phyloP scores from a whole-genome alignment of 2,888 invertebrate species.

The Morinoia aosen region DNA sequence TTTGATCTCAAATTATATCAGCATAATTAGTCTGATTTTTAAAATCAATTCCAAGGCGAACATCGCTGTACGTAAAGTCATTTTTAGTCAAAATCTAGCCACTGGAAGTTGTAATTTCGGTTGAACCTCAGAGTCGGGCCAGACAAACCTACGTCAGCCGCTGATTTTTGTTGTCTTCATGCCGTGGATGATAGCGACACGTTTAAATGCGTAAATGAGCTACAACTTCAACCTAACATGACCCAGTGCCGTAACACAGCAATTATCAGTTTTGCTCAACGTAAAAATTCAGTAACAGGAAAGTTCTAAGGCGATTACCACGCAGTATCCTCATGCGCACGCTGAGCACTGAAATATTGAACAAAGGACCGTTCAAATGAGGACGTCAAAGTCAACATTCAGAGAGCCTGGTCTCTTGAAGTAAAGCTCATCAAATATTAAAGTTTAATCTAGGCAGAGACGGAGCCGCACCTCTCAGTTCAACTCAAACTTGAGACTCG shows the following conservation, averaged over 20 bases:
- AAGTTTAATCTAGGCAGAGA: constrained; percentile 22
- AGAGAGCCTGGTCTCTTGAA: not conserved
- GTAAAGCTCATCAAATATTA: constrained; percentile 25
- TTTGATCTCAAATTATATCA: too few species aligned
- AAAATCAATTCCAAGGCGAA: too few species aligned
- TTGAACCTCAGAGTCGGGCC: too few species aligned
- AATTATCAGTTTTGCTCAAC: not conserved
- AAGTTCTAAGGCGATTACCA: not conserved
- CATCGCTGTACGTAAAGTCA: too few species aligned
- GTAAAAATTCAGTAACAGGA: not conserved
- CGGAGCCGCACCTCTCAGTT: not conserved
- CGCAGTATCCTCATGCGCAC: not conserved
- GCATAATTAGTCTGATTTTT: too few species aligned
- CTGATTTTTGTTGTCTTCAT: too few species aligned
- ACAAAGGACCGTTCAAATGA: not conserved
- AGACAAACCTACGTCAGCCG: too few species aligned
- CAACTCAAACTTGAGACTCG: not conserved
- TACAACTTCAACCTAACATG: not conserved
- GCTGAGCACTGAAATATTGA: not conserved
- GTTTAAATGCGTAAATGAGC: too few species aligned
- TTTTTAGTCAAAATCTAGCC: too few species aligned
- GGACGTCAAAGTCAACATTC: not conserved
- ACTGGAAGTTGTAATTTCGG: too few species aligned
- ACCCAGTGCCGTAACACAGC: not conserved
- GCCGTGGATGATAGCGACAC: too few species aligned